Percentiles rank a stretch among this genome's conserved stretches.
Evolutionary conservation across 37 sponge, comb jelly and placozoan genomes (phyloP).

Genomic region (Halisarca cf. caerulea): DNA sequence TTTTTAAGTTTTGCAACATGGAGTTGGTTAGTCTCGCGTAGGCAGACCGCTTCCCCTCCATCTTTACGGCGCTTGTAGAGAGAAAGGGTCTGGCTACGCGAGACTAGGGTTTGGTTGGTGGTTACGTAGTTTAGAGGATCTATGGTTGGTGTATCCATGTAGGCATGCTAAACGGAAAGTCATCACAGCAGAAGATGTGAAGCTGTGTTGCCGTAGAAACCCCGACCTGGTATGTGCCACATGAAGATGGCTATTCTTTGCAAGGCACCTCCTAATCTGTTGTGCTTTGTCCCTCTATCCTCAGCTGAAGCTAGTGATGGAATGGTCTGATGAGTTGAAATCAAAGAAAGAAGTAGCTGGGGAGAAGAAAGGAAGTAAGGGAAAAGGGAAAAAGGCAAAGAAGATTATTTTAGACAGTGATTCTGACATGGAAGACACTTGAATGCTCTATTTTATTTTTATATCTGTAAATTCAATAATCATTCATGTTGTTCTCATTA

Average conservation of each 20-base stretch:
- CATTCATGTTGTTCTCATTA: too few species aligned
- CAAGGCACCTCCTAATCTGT: too few species aligned
- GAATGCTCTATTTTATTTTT: too few species aligned
- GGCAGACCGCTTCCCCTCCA: too few species aligned
- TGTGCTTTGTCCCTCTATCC: not conserved
- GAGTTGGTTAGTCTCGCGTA: too few species aligned
- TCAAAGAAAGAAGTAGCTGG: not conserved
- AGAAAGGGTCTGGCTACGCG: too few species aligned
- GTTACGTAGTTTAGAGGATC: not conserved
- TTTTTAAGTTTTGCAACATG: too few species aligned
- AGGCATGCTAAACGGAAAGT: conserved; percentile 75
- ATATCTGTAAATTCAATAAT: too few species aligned
- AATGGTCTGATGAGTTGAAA: conserved; percentile 11
- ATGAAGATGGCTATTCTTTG: too few species aligned
- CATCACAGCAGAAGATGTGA: conserved; percentile 63
- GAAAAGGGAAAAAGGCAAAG: not conserved
- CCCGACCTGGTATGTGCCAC: not conserved
- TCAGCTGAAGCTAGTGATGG: conserved; percentile 1
- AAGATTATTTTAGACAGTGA: conserved; percentile 20
- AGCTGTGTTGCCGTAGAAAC: conserved; percentile 56
- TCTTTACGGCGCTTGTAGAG: too few species aligned
- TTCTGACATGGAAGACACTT: not conserved
- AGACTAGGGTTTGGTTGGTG: not conserved
- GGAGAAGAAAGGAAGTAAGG: not conserved
- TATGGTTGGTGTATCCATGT: too few species aligned